Base-by-base conservation (phyloP, 37 sponge, comb jelly and placozoan species). In the Amphimedon queenslandica region DNA sequence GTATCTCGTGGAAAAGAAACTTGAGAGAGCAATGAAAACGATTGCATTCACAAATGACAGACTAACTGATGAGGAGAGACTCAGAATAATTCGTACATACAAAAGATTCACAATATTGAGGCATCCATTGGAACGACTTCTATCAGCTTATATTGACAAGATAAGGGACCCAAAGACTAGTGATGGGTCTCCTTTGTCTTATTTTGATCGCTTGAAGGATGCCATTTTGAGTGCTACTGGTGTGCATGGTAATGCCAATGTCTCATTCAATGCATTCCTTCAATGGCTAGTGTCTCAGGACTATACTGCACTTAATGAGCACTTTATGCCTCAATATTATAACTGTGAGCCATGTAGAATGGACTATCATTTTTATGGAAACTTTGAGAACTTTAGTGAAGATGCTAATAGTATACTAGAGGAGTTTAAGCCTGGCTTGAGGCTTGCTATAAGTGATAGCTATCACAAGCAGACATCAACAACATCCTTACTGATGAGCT, bases 91-190 rank as follows among this genome's bases (percentile, higher is more conserved):
- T 1, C 66, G 38, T n/a, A 73, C 8, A 41, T 82, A 74, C 61
- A 73, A 21, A 32, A 73, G 68, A 27, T 56, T 74, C 40, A 27
- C 64, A 1, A 74, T 82, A 6, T 5, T 82, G 11, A 63, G 82
- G 24, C 66, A 82, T 57, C 82, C 82, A 20, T 67, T 82, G n/a
- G 75, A 82, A 35, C 67, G 82, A n/a, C 63, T 82, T 31, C 37
- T 82, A 23, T 73, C 75, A 25, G 82, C 82, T 20, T 82, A 39
- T 42, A 33, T 37, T 20, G 55, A 74, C 67, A 82, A 82, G 37
- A 24, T 82, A 13, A 13, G 42, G 2, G n/a, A 38, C 11, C 77
- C 77, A 1, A 60, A 25, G 23, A 11, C 5, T 25, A 66, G n/a
- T 39, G 20, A 25, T 32, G 0, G 8, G 2, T 31, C 41, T 23